Conservation (phyloP, 2,797 vertebrate genomes). For the Enteromius afrohamiltoni region DNA sequence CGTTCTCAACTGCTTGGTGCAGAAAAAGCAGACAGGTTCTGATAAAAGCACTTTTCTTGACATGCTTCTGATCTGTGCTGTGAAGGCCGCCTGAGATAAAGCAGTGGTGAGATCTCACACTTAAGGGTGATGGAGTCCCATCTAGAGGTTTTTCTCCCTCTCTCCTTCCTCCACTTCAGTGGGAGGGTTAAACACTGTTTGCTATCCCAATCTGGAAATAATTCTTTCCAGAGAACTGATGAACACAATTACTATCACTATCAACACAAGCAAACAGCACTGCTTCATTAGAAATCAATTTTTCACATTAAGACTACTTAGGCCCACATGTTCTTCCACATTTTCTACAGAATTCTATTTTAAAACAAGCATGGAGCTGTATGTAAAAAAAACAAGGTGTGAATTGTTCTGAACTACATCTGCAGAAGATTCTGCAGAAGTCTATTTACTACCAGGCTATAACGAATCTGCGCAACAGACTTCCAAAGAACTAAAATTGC, state of each 20-base stretch:
- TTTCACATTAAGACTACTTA: background rate
- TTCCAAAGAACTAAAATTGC: background rate
- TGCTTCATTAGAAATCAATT: background rate
- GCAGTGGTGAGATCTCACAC: conserved; percentile 16
- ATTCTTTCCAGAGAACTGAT: conserved; percentile 26
- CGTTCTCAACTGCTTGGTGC: conserved; percentile 13
- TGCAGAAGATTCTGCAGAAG: background rate
- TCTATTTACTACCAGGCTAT: background rate
- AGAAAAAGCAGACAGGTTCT: conserved; percentile 17
- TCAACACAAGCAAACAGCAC: background rate
- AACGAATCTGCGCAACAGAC: background rate
- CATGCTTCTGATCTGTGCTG: conserved; percentile 26
- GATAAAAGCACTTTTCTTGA: conserved; percentile 38
- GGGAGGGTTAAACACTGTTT: conserved; percentile 1
- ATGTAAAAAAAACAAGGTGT: background rate
- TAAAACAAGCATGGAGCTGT: background rate
- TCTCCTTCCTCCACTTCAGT: background rate
- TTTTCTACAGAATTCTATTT: background rate
- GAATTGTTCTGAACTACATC: background rate
- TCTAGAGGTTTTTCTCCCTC: background rate
- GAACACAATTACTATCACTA: background rate
- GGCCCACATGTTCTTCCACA: background rate
- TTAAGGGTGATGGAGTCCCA: conserved; percentile 26
- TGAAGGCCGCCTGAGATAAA: conserved; percentile 33
- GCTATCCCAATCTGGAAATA: background rate